Base-by-base conservation (phyloP, 2,888 invertebrate genomes). In the Lydus trimaculatus region DNA sequence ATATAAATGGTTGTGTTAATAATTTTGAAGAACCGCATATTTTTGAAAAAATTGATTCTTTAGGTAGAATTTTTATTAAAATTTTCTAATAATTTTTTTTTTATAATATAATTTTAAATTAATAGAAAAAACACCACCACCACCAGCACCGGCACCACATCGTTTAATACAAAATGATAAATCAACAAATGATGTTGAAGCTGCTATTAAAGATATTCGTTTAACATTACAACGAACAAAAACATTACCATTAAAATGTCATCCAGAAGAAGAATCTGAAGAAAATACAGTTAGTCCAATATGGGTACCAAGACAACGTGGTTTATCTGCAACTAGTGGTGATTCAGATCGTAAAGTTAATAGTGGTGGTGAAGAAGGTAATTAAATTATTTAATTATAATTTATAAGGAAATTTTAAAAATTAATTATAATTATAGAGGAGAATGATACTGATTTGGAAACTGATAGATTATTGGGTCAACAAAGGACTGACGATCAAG, bases 381-480 rank as follows among this genome's bases (percentile, higher is more conserved):
- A 73, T 58, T 17, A 28, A 6, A 5, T 63, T 15, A 63, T 23
- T 43, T 43, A 23, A 33, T n/a, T n/a, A n/a, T n/a, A n/a, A n/a
- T n/a, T n/a, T n/a, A n/a, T n/a, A n/a, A n/a, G n/a, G n/a, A n/a
- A n/a, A n/a, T n/a, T n/a, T n/a, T n/a, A n/a, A n/a, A n/a, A n/a
- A 60, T 58, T 25, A 58, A 20, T 67, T 20, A 31, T 11, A 65
- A 48, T 58, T 70, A 83, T 86, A 90, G 94, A 93, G 83, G 96
- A 96, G 86, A 96, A 97, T 31, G 98, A 98, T 82, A 99, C 98
- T 0, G 98, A 99, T 85, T 90, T 98, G 77, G 98, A 98, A 87
- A 98, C 98, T n/a, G 98, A 98, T 85, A 89, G 98, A 79, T 87
- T 98, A 72, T 89, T 98, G 70, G 97, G 98, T 20, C 97, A 98